Evolutionary conservation across 2,113 vertebrate genomes (phyloP), one percentile per base, ranked within the genome.

Genomic region (Sprattus sprattus): DNA sequence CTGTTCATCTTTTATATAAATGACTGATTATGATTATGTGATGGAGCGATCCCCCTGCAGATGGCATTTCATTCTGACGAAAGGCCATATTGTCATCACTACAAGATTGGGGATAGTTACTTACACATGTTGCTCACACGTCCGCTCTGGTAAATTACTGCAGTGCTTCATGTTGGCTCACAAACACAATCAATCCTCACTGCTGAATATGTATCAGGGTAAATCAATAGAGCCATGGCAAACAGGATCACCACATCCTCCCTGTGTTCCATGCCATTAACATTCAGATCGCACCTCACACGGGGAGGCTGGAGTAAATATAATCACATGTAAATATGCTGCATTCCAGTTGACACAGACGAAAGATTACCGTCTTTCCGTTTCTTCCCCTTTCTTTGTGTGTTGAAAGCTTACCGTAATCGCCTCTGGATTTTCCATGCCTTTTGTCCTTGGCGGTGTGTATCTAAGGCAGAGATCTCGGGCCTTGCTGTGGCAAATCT

Each of bases 161-260:
- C 64, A 81, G 50, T 86, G 75, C 44, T 64, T 82, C 64, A 16
- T 84, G 88, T 85, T 87, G 45, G 85, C 81, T 49, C 60, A 81
- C 85, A 32, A 86, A 87, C 82, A 82, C 57, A 87, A 87, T 71
- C 81, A 60, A 22, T 5, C 81, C 71, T 25, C 49, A 11, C 45
- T 49, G 52, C 57, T 87, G 82, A 84, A 89, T 89, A 89, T 87
- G 75, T 84, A 89, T 87, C 84, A 80, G 64, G 81, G 67, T 45
- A 83, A 84, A 83, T 89, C 86, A 87, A 84, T 87, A 82, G 84
- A 84, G 84, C 80, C 75, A 89, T 87, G 83, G 44, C 83, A 84
- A 88, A 64, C 83, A 88, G 46, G 15, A 84, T 67, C 57, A 47
- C 85, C 81, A 86, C 82, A 75, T 22, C 20, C 47, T 49, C 82